Evolutionary conservation across 2,113 vertebrate species (phyloP), one percentile per base, ranked within the genome.

Genomic region (Choloepus hoffmanni): DNA sequence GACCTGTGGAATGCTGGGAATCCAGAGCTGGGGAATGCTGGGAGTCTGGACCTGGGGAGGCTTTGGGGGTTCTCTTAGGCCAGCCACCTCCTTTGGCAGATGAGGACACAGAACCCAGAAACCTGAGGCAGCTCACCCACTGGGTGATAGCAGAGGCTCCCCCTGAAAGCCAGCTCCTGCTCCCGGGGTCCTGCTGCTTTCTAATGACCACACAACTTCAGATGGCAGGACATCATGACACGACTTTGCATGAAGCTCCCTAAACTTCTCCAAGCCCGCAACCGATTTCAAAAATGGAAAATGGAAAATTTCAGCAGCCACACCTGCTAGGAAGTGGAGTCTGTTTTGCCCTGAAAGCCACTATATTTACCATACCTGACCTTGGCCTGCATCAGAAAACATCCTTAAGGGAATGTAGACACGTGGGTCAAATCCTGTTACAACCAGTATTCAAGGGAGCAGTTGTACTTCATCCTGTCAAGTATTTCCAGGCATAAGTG

Each of bases 231-330:
- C 0, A 55, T 53, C 8, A 0, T 2, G 85, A 28, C 40, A 13
- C 2, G 6, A 53, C 81, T 53, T 50, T 28, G 3, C 28, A 43
- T 53, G 77, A 58, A 53, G 53, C 36, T 77, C 72, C 81, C 48
- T 33, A 9, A 30, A 33, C 24, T 30, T 16, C 62, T 67, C 45
- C 55, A 26, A 77, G 81, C 36, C 92, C 8, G 0, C 81, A 72
- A 9, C 81, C 65, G 1, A 53, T 88, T 85, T 90, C 77, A 89
- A 73, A 97, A 96, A 40, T 3, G 93, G 90, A 72, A 97, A 95
- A 48, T 2, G 92, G 91, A 95, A 86, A 68, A 60, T 50, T 11
- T 18, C 28, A 30, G 67, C 65, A 81, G 53, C 90, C 93, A 89
- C 85, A 43, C 91, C 85, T 92, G 93, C 91, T 68, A 78, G 85